These are phyloP conservation scores for Sycophila sp. DNA, from an alignment of 1,140 invertebrate species.

Conservation along the genomic window DNA sequence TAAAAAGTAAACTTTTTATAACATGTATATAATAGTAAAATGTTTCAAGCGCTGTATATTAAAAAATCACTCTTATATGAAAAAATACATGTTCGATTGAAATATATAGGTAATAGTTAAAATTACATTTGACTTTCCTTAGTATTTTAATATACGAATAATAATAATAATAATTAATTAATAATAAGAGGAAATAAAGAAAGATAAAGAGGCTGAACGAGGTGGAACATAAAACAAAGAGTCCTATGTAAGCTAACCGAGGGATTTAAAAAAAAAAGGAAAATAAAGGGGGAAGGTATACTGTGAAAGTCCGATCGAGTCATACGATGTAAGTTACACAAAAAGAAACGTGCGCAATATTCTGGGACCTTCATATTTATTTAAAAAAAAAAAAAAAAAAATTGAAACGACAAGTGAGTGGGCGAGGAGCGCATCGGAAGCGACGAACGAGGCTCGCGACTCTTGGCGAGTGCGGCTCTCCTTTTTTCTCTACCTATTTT, in stretches of 20 bases:
- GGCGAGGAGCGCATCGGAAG: conserved; percentile 27
- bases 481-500: neutral
- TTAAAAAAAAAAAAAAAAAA: too few species aligned
- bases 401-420: conserved; percentile 20
- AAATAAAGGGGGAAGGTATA: neutral
- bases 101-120: conserved; percentile 33
- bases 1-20: conserved; percentile 35
- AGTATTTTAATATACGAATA: conserved; percentile 10
- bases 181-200: too few species aligned
- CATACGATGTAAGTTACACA: conserved; percentile 24
- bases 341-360: neutral
- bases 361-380: conserved; percentile 16
- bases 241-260: conserved; percentile 24
- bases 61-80: conserved; percentile 31
- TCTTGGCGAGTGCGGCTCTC: conserved; percentile 4
- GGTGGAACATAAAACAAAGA: conserved; percentile 29
- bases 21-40: conserved; percentile 35
- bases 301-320: conserved; percentile 26
- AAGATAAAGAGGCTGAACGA: too few species aligned
- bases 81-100: conserved; percentile 36
- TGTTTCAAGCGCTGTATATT: conserved; percentile 39
- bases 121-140: conserved; percentile 34
- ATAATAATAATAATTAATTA: too few species aligned
- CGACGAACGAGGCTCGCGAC: conserved; percentile 24
- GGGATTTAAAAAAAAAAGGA: conserved; percentile 20